These are phyloP conservation scores for Ethmia dodecea DNA, from an alignment of 2,888 invertebrate species.

Conservation along the genomic window DNA sequence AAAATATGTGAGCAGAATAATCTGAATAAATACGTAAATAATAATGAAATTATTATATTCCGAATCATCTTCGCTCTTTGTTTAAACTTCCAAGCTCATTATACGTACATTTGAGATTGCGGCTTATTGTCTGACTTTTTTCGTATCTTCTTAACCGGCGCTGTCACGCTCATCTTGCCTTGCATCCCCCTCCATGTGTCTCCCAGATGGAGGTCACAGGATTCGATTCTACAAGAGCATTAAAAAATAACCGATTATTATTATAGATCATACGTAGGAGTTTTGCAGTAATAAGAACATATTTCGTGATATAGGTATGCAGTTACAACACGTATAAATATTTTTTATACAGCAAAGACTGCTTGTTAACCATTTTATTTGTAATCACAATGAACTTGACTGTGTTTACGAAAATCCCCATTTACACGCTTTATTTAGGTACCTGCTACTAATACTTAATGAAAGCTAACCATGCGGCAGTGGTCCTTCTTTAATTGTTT, in stretches of 20 bases:
- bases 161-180: conserved; percentile 90
- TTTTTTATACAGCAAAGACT: too few species aligned
- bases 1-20: too few species aligned
- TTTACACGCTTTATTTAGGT: too few species aligned
- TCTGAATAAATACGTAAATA: too few species aligned
- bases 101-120: conserved; percentile 81
- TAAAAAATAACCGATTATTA: conserved; percentile 72
- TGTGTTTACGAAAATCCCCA: too few species aligned
- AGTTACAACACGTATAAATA: too few species aligned
- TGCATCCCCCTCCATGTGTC: conserved; percentile 87
- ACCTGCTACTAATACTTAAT: too few species aligned
- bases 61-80: too few species aligned
- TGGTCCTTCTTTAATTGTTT: conserved; percentile 9
- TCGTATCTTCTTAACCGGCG: conserved; percentile 82
- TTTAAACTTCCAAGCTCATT: conserved; percentile 49
- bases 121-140: conserved; percentile 84
- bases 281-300: background rate
- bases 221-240: conserved; percentile 87
- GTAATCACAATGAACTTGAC: too few species aligned
- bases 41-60: too few species aligned
- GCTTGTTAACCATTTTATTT: too few species aligned
- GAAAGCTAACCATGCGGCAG: conserved; percentile 7
- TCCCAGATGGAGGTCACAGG: conserved; percentile 88
- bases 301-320: background rate
- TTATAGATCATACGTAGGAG: too few species aligned